phyloP scores from a whole-genome alignment of 2,888 invertebrate genomes.

The Mythimna ferrago region DNA sequence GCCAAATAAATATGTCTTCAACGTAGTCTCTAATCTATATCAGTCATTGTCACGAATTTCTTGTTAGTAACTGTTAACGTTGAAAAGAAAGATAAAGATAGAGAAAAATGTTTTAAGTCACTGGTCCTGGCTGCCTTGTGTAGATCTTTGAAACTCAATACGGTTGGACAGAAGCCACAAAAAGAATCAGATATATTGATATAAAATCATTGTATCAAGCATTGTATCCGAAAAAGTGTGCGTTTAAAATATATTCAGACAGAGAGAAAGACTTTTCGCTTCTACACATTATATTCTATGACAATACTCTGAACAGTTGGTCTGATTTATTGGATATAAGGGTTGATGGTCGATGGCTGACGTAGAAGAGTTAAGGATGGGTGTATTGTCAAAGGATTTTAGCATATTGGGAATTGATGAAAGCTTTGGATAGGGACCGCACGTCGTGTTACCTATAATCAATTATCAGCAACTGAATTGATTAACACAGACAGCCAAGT shows the following conservation, averaged over 20 bases:
- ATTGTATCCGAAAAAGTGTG: background rate
- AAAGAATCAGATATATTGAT: no score
- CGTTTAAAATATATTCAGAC: background rate
- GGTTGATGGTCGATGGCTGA: constrained; percentile 30
- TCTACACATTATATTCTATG: constrained; percentile 19
- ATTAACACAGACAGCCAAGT: background rate
- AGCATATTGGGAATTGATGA: constrained; percentile 34
- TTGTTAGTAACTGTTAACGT: no score
- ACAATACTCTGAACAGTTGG: constrained; percentile 11
- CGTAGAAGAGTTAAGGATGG: constrained; percentile 14
- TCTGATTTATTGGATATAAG: constrained; percentile 50
- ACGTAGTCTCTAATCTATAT: no score
- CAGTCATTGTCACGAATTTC: no score
- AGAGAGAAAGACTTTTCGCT: background rate
- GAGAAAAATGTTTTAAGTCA: background rate
- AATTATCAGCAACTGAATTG: background rate
- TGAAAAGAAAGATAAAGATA: no score
- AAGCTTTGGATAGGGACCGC: background rate
- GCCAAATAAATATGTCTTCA: no score
- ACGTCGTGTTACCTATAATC: background rate
- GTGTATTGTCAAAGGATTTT: constrained; percentile 46
- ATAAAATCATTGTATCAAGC: background rate
- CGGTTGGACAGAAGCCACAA: background rate
- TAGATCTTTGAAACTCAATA: background rate
- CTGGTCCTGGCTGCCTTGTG: background rate